Evolutionary conservation across 2,888 invertebrate species (phyloP), one percentile per base, ranked within the genome.

Genomic region (Autographa pulchrina): DNA sequence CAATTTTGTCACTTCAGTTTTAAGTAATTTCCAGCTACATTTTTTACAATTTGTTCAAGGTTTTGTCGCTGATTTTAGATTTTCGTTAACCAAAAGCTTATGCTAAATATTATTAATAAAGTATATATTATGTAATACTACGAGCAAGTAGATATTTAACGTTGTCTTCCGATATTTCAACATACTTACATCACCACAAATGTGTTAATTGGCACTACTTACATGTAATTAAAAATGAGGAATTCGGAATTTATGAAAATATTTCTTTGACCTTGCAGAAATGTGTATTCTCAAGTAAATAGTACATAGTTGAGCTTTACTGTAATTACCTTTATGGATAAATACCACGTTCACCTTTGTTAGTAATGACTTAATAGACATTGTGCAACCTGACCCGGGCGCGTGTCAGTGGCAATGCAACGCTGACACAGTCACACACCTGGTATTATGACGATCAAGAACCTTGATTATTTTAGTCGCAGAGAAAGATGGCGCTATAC

Each of bases 281-380:
- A 31, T 31, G 32, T 66, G 54, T 20, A 56, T 64, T 77, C 65
- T 70, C 41, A 65, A 65, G 58, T 52, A 65, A 68, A 59, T 63
- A 31, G 52, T 65, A 68, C 63, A 70, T 63, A 66, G 68, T 60
- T 71, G 65, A 81, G 72, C 74, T 68, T 75, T 69, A 78, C 68
- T 54, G 62, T 71, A 69, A 72, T 77, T 78, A 75, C 63, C 72
- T 74, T 65, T 64, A 71, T 59, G 66, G 62, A 74, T 84, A 82
- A 81, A 81, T 75, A 74, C 72, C 77, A 68, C 60, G 80, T 80
- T 80, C 74, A 84, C 83, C 83, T 84, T 82, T 82, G 80, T 82
- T 72, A 74, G 78, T 83, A 84, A 83, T 80, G 80, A 84, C 78
- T 74, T 75, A 75, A 82, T 78, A 80, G 75, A 69, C 63, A 80